Percentiles rank a stretch among this genome's conserved stretches.
Evolutionary conservation across 2,797 vertebrate genomes (phyloP).

Genomic region (Hafferia zeledoni): DNA sequence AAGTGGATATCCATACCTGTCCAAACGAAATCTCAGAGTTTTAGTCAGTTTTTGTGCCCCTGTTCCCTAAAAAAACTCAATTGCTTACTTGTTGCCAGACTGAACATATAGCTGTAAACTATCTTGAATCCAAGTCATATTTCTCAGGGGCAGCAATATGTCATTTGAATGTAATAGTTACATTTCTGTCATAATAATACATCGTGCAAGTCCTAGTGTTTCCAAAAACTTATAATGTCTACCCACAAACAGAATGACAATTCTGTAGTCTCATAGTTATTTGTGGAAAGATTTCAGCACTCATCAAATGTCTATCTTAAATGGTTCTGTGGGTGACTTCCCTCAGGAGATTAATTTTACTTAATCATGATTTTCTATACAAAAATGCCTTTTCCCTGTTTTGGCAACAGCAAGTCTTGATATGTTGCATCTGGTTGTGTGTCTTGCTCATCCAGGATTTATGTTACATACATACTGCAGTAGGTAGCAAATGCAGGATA

Average conservation of each 20-base stretch:
- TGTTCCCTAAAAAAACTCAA: neutral
- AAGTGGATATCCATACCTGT: neutral
- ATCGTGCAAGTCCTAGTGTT: neutral
- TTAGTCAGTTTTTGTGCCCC: neutral
- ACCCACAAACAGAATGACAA: neutral
- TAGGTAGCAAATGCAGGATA: neutral
- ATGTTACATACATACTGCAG: accelerated
- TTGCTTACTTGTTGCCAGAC: neutral
- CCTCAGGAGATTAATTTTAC: neutral
- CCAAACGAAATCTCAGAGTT: neutral
- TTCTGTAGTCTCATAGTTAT: neutral
- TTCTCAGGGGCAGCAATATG: neutral
- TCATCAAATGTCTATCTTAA: neutral
- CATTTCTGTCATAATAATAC: neutral
- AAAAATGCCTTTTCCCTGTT: neutral
- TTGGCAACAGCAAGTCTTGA: neutral
- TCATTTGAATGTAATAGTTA: neutral
- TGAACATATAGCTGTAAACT: neutral
- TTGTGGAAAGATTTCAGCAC: neutral
- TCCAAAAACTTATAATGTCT: neutral
- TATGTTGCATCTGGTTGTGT: neutral
- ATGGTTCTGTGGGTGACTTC: neutral
- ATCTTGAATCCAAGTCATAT: neutral
- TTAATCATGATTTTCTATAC: neutral
- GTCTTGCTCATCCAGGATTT: neutral